Evolutionary conservation across 2,888 invertebrate species (phyloP).

Genomic region (Chrysolina oricalcia): DNA sequence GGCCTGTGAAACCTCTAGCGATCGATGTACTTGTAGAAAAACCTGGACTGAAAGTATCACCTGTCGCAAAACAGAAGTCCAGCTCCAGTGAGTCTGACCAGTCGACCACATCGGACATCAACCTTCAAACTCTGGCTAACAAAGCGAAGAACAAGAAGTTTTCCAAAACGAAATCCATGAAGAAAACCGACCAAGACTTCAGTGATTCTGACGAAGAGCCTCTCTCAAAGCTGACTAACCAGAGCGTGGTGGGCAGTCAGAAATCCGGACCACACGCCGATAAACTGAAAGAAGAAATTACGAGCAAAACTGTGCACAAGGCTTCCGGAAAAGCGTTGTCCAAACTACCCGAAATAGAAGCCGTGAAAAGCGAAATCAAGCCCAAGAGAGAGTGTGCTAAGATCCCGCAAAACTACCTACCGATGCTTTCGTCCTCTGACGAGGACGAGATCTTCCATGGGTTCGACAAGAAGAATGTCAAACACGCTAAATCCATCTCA

Average conservation of each 20-base stretch:
- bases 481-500: conserved; percentile 38
- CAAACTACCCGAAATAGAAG: conserved; percentile 39
- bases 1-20: conserved; percentile 33
- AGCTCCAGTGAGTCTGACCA: conserved; percentile 58
- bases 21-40: conserved; percentile 41
- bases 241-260: conserved; percentile 48
- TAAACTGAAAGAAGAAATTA: conserved; percentile 36
- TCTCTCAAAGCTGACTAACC: conserved; percentile 74
- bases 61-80: conserved; percentile 8
- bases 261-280: conserved; percentile 43
- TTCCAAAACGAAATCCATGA: conserved; percentile 58
- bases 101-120: conserved; percentile 60
- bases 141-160: conserved; percentile 59
- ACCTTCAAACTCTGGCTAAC: conserved; percentile 54
- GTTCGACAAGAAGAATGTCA: conserved; percentile 58
- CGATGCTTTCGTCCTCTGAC: conserved; percentile 71
- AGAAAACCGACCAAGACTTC: conserved; percentile 65
- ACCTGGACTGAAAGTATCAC: not conserved
- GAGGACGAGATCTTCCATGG: conserved; percentile 72
- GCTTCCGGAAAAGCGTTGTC: conserved; percentile 32
- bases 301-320: conserved; percentile 39
- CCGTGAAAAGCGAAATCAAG: conserved; percentile 57
- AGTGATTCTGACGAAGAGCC: conserved; percentile 81
- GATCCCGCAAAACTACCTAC: conserved; percentile 68
- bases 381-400: conserved; percentile 69